phyloP scores from a whole-genome alignment of 2,113 vertebrate species.

The Pterocles orientalis region DNA sequence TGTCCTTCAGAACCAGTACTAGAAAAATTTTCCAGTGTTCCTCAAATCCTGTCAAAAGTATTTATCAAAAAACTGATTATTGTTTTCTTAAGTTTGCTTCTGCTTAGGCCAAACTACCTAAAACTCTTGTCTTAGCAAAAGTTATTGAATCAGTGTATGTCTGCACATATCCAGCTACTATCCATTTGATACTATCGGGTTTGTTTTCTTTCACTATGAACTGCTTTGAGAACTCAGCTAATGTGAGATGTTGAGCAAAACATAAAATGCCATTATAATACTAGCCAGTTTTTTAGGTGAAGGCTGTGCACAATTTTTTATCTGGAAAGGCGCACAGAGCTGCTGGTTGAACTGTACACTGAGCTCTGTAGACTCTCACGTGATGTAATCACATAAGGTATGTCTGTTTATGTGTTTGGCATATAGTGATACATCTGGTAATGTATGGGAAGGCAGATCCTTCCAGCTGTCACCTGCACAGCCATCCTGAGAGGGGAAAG shows the following conservation, averaged over 20 bases:
- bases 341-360: neutral
- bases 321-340: neutral
- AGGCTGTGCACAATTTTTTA: neutral
- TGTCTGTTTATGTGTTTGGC: accelerated
- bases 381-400: neutral
- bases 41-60: neutral
- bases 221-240: neutral
- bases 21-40: neutral
- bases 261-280: neutral
- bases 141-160: neutral
- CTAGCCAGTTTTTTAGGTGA: neutral
- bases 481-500: neutral
- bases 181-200: accelerated
- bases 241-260: neutral
- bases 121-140: neutral
- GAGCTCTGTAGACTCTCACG: neutral
- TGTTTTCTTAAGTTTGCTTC: neutral
- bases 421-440: accelerated
- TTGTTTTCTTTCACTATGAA: neutral
- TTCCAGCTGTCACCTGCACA: neutral
- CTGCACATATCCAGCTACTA: neutral
- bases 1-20: neutral
- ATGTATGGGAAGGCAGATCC: too few species aligned
- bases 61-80: neutral
- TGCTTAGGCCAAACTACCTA: neutral